Evolutionary conservation across 2,113 vertebrate genomes (phyloP).

Genomic region (Phrynocephalus versicolor): DNA sequence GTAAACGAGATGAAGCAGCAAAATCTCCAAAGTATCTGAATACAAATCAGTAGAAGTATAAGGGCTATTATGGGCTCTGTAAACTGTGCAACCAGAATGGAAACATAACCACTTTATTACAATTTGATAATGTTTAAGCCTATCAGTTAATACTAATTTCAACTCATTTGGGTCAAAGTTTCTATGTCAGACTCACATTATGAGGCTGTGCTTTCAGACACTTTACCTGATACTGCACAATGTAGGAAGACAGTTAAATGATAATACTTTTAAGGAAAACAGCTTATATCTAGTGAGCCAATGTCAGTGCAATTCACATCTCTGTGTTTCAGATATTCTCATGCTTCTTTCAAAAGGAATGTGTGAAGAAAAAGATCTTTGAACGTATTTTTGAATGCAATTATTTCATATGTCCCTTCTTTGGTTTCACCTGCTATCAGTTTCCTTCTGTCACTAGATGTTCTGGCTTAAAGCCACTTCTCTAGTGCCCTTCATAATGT

Average conservation of each 20-base stretch:
- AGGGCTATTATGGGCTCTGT: not conserved
- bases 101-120: not conserved
- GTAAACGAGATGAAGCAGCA: slow-evolving; percentile 7
- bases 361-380: too few species aligned
- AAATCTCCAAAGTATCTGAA: not conserved
- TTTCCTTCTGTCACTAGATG: not conserved
- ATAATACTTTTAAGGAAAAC: not conserved
- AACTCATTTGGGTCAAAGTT: not conserved
- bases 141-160: not conserved
- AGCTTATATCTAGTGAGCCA: not conserved
- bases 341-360: too few species aligned
- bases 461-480: not conserved
- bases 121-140: not conserved
- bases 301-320: too few species aligned
- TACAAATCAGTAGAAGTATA: not conserved
- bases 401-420: not conserved
- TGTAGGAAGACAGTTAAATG: not conserved
- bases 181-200: not conserved
- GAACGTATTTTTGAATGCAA: too few species aligned
- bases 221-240: not conserved
- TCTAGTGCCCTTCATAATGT: not conserved
- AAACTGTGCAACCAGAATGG: not conserved
- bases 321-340: too few species aligned
- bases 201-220: not conserved
- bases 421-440: not conserved